Conservation (phyloP, 2,113 vertebrate species). For the Solenodon paradoxus region DNA sequence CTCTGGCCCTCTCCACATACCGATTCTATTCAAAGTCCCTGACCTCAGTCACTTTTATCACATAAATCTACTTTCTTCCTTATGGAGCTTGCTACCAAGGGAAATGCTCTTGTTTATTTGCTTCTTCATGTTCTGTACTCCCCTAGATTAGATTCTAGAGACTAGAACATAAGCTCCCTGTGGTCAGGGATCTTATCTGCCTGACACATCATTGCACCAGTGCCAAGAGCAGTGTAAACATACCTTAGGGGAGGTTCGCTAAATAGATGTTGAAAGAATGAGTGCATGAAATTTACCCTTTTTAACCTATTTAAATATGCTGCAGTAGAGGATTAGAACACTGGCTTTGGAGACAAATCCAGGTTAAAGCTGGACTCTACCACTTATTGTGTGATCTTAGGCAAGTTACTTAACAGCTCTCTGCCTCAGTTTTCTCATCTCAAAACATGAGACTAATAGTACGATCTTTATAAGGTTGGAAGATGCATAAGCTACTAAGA, state of each 20-base stretch:
- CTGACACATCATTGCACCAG: background rate
- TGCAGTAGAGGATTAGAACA: background rate
- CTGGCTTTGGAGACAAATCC: background rate
- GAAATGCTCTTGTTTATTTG: background rate
- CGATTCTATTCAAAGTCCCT: too few relatives aligned
- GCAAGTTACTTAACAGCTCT: background rate
- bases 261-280: background rate
- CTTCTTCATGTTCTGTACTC: background rate
- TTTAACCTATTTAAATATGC: background rate
- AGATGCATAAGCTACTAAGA: background rate
- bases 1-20: background rate
- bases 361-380: background rate
- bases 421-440: background rate
- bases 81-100: fast-evolving
- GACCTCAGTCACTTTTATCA: background rate
- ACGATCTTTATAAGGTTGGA: background rate
- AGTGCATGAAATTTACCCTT: background rate
- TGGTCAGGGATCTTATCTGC: background rate
- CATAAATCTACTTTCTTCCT: background rate
- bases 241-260: background rate
- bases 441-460: background rate
- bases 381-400: background rate
- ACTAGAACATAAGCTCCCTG: background rate
- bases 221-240: background rate
- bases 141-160: background rate